phyloP scores from a whole-genome alignment of 2,113 vertebrate species.

The Rhynchomys soricoides region DNA sequence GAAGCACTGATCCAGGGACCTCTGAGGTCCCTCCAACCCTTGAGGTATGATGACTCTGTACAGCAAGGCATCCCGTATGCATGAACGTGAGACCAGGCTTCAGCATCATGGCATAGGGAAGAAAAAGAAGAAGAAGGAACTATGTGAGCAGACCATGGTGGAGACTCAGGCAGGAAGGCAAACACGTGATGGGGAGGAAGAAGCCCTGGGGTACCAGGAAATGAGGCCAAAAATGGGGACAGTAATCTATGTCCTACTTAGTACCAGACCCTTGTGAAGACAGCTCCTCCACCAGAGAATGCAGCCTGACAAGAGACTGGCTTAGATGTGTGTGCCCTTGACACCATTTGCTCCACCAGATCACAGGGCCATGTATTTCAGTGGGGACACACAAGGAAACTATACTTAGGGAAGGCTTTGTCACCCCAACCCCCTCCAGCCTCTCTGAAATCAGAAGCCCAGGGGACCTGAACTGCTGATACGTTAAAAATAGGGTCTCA shows the following conservation, averaged over 20 bases:
- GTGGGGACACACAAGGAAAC: fast-evolving
- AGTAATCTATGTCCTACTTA: constrained; percentile 68
- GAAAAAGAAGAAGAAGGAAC: background rate
- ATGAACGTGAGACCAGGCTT: background rate
- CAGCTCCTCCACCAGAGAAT: background rate
- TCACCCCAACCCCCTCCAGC: background rate
- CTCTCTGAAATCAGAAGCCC: background rate
- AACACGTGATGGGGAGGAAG: background rate
- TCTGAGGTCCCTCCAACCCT: no score
- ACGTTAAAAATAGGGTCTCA: background rate
- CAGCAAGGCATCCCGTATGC: background rate
- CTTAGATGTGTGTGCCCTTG: background rate
- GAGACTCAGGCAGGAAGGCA: background rate
- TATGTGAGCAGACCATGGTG: fast-evolving
- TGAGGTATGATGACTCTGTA: fast-evolving
- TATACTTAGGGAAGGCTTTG: background rate
- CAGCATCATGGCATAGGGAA: background rate
- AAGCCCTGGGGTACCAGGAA: constrained; percentile 66
- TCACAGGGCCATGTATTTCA: background rate
- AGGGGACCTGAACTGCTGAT: background rate
- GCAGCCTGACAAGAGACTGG: background rate
- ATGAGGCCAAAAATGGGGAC: constrained; percentile 80
- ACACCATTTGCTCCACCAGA: background rate
- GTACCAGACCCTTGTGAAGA: constrained; percentile 36
- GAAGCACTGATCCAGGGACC: background rate